Percentiles rank a stretch among this genome's conserved stretches.
These are phyloP conservation scores for Drosophila baimaii DNA, from an alignment of 1,140 invertebrate species.

Conservation along the genomic window DNA sequence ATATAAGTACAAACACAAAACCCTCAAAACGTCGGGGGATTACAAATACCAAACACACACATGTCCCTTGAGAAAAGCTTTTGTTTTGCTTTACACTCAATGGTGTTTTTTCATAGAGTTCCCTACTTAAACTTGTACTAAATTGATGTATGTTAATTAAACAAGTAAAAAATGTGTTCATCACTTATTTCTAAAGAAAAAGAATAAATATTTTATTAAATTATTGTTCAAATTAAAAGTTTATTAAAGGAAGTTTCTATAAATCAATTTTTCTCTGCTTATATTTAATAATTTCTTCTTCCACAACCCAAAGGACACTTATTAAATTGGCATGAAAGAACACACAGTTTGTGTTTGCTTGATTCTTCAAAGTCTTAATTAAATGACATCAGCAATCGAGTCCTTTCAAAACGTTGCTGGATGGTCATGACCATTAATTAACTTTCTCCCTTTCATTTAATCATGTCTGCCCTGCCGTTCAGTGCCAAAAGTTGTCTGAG, in stretches of 20 bases:
- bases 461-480: conserved; percentile 1
- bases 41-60: no score
- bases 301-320: not conserved
- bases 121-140: no score
- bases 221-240: no score
- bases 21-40: no score
- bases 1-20: no score
- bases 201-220: no score
- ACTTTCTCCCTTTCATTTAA: conserved; percentile 19
- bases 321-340: not conserved
- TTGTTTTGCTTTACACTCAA: no score
- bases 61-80: no score
- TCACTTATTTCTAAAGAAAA: no score
- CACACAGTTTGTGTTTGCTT: not conserved
- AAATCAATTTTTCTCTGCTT: not conserved
- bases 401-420: conserved; percentile 1
- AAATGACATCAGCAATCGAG: not conserved
- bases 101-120: no score
- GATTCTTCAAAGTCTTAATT: not conserved
- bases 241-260: not conserved
- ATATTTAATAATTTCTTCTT: not conserved
- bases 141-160: no score
- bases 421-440: conserved; percentile 28
- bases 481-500: conserved; percentile 17
- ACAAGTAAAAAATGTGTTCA: no score